Evolutionary conservation across 2,113 vertebrate species (phyloP).

Genomic region (Tapirus terrestris): DNA sequence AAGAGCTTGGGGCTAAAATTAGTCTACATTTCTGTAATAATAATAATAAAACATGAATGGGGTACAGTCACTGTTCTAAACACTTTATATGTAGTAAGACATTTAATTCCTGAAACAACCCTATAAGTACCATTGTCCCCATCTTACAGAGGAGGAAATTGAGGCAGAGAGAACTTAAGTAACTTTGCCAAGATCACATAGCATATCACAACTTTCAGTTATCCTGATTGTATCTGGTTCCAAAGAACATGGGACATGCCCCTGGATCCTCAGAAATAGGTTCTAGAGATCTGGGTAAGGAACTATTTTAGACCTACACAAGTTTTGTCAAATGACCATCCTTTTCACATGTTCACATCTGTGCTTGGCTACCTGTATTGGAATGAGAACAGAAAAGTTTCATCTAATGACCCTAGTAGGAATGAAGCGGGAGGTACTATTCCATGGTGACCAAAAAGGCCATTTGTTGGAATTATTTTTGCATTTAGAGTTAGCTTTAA

Average conservation of each 20-base stretch:
- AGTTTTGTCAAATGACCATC: neutral
- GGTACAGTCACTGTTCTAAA: neutral
- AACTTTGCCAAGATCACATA: neutral
- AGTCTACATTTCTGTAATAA: neutral
- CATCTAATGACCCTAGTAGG: neutral
- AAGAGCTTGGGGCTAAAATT: neutral
- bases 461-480: neutral
- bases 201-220: neutral
- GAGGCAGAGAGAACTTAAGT: neutral
- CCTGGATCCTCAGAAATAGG: neutral
- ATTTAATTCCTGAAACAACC: neutral
- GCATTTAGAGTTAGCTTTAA: neutral
- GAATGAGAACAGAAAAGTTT: neutral
- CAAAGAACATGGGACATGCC: neutral
- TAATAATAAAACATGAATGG: neutral
- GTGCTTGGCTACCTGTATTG: neutral
- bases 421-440: neutral
- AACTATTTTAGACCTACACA: neutral
- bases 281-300: neutral
- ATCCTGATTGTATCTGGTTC: neutral
- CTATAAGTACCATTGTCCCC: neutral
- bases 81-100: neutral
- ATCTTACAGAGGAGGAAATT: constrained; percentile 1
- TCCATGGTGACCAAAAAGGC: neutral
- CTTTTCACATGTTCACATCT: neutral